phyloP scores from a whole-genome alignment of 2,797 vertebrate species.

The Semaprochilodus insignis region DNA sequence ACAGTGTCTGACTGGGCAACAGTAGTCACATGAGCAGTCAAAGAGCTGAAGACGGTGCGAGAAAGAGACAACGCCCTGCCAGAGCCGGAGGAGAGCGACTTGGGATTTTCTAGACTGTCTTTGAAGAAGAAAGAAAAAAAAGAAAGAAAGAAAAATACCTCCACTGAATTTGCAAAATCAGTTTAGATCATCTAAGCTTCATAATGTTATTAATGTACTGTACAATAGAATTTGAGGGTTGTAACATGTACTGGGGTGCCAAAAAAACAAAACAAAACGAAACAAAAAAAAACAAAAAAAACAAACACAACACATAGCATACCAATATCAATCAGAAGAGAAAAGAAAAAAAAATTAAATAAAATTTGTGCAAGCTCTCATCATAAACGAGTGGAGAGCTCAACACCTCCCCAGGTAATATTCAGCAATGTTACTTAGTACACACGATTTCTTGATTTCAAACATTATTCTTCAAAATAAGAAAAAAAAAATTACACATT shows the following conservation, averaged over 20 bases:
- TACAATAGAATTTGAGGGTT: conserved; percentile 44
- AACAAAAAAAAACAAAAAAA: conserved; percentile 21
- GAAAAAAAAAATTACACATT: conserved; percentile 41
- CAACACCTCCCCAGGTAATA: conserved; percentile 29
- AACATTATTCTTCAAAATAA: conserved; percentile 43
- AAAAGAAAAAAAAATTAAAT: conserved; percentile 23
- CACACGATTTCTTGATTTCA: conserved; percentile 36
- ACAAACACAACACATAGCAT: conserved; percentile 37
- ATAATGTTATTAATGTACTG: conserved; percentile 40
- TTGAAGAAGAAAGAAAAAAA: conserved; percentile 43
- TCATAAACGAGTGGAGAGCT: conserved; percentile 9
- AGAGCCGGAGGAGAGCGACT: conserved; percentile 49
- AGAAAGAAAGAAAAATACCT: conserved; percentile 45
- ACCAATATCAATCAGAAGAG: conserved; percentile 40
- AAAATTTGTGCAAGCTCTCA: conserved; percentile 6
- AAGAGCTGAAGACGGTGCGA: conserved; percentile 67
- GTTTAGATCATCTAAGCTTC: conserved; percentile 48
- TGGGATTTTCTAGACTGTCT: conserved; percentile 56
- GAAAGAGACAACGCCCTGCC: conserved; percentile 19
- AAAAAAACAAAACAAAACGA: not conserved
- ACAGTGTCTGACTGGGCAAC: conserved; percentile 83
- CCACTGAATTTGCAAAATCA: conserved; percentile 63
- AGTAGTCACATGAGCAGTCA: conserved; percentile 73
- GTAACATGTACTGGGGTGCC: conserved; percentile 41
- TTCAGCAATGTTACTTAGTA: conserved; percentile 39